Evolutionary conservation across 2,797 vertebrate species (phyloP), one percentile per base, ranked within the genome.

Genomic region (Aratinga solstitialis): DNA sequence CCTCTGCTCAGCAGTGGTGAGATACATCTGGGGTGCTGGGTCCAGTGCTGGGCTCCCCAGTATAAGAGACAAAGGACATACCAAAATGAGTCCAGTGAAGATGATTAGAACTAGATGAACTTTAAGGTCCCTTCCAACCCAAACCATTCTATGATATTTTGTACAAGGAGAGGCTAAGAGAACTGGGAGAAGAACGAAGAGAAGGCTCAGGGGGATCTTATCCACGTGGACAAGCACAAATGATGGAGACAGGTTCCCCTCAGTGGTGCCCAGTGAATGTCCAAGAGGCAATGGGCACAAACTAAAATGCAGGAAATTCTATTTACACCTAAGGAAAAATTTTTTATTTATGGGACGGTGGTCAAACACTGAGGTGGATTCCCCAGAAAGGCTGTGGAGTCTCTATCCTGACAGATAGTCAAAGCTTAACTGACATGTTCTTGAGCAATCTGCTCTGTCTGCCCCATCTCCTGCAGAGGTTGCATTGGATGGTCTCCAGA

Each of bases 311-410:
- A 47, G n/a, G 21, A 24, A 78, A 91, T 50, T 11, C 58, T n/a
- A 53, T 1, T 0, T 10, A 45, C 53, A 50, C 1, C 5, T 2
- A n/a, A 65, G 42, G 21, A 32, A 79, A 36, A 42, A 1, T 0
- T 4, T 4, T 7, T 43, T 18, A 40, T 54, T 53, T 18, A 27
- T 17, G 32, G 20, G 36, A 43, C 14, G 7, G 23, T 50, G 36
- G 22, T 65, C 40, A 77, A 67, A 40, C 24, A n/a, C 6, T 5
- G 26, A 32, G 9, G 67, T 16, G 73, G 29, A 19, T 11, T 48
- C 19, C 34, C 34, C 1, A 1, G 24, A 43, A 36, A 87, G 20
- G 56, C 20, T 77, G 36, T 38, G 73, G 36, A 59, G 6, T 42
- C 22, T 14, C 75, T 53, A 61, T 8, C 29, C 23, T 7, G 38